phyloP scores from a whole-genome alignment of 2,797 vertebrate species.

The Neopelma chrysocephalum region DNA sequence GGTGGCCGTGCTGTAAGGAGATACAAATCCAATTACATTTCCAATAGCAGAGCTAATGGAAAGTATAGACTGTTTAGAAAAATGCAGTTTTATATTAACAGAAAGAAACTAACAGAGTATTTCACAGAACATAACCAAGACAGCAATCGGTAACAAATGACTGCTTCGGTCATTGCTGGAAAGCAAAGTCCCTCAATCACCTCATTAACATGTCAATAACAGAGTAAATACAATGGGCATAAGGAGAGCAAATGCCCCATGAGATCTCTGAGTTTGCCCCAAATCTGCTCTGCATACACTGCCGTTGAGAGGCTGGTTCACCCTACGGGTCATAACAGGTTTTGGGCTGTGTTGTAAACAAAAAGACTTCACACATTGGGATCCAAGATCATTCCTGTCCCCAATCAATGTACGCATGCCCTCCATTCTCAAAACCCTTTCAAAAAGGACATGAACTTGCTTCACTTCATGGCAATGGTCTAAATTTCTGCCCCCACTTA shows the following conservation, averaged over 20 bases:
- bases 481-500: not conserved
- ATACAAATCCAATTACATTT: not conserved
- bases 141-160: slow-evolving; percentile 7
- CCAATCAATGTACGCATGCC: not conserved
- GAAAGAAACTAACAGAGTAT: not conserved
- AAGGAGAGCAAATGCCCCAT: not conserved
- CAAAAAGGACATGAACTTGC: not conserved
- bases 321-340: not conserved
- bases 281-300: not conserved
- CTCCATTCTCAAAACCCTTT: not conserved
- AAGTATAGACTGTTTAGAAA: not conserved
- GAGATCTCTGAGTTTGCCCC: not conserved
- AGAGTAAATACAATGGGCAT: not conserved
- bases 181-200: not conserved
- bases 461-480: not conserved
- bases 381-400: not conserved
- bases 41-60: not conserved
- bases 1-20: slow-evolving; percentile 86
- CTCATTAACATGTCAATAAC: not conserved
- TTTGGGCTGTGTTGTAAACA: not conserved
- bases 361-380: rapidly evolving
- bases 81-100: not conserved
- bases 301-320: not conserved
- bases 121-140: not conserved
- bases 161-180: not conserved